Evolutionary conservation across 2,888 invertebrate genomes (phyloP).

Genomic region (Pegoplata infirma): DNA sequence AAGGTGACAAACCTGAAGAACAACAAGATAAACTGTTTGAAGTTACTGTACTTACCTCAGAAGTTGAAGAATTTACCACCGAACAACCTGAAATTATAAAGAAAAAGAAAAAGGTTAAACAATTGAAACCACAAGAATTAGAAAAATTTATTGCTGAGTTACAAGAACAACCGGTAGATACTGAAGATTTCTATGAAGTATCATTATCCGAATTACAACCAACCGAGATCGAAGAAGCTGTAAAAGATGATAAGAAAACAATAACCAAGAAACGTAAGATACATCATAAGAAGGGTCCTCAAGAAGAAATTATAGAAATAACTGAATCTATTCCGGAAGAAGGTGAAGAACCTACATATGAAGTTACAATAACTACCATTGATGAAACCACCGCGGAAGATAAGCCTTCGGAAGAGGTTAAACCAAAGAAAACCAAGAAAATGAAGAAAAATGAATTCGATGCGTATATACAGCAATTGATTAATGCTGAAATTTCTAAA

Average conservation of each 20-base stretch:
- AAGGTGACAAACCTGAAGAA: conserved; percentile 64
- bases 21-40: conserved; percentile 67
- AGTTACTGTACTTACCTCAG: conserved; percentile 67
- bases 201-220: conserved; percentile 72
- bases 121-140: conserved; percentile 71
- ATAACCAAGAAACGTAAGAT: conserved; percentile 74
- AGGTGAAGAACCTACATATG: conserved; percentile 77
- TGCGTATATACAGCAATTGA: conserved; percentile 74
- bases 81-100: conserved; percentile 60
- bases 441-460: conserved; percentile 75
- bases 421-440: conserved; percentile 70
- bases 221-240: conserved; percentile 64
- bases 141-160: conserved; percentile 73
- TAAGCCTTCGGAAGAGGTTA: conserved; percentile 5
- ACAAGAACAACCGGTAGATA: conserved; percentile 67
- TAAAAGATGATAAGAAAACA: conserved; percentile 67
- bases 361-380: conserved; percentile 76
- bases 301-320: conserved; percentile 78
- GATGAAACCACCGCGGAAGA: conserved; percentile 68
- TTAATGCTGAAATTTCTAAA: conserved; percentile 76
- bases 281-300: conserved; percentile 75
- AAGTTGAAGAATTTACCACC: conserved; percentile 43
- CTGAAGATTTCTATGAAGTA: conserved; percentile 70
- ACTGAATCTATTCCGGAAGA: conserved; percentile 73
- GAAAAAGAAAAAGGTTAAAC: conserved; percentile 72